Evolutionary conservation across 2,797 vertebrate genomes (phyloP), one percentile per base, ranked within the genome.

Genomic region (Periophthalmus magnuspinnatus): DNA sequence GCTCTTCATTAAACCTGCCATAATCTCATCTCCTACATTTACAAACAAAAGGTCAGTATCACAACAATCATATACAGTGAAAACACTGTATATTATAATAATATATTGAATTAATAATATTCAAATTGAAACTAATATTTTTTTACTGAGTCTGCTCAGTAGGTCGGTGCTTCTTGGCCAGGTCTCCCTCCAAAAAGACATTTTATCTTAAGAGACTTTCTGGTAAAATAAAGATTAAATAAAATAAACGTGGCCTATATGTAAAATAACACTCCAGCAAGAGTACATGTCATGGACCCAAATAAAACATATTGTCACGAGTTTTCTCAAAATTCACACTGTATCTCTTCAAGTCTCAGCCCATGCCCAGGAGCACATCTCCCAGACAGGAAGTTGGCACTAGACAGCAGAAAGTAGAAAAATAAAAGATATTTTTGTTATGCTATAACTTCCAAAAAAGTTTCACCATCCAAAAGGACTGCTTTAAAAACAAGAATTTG

Each of bases 1-100:
- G 64, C 71, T 72, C 58, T 72, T 80, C 50, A 57, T 65, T 61
- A 52, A 70, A 75, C 74, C 68, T 70, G 69, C 52, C 54, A 41
- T 81, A 76, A 79, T 78, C 73, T 28, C 65, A 47, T 75, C 28
- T 28, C 28, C 28, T 28, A 28, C 28, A 28, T 28, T 28, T 28
- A 28, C 28, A 28, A 28, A 1, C 28, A 28, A 28, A 28, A 28
- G 28, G 28, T 28, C 28, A 28, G 28, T 28, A 28, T 28, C 28
- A 28, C 28, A 28, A 28, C 28, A 28, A 28, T 28, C 28, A 28
- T 28, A 28, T 28, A 28, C 3, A 28, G 28, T 28, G 28, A 28
- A 28, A 28, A 28, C 28, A 28, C 28, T 28, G 28, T 28, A 28
- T 28, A 28, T 28, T 1, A 28, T 28, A 28, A 28, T 28, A 28